Evolutionary conservation across 2,888 invertebrate species (phyloP).

Genomic region (Hirudinaria manillensis): DNA sequence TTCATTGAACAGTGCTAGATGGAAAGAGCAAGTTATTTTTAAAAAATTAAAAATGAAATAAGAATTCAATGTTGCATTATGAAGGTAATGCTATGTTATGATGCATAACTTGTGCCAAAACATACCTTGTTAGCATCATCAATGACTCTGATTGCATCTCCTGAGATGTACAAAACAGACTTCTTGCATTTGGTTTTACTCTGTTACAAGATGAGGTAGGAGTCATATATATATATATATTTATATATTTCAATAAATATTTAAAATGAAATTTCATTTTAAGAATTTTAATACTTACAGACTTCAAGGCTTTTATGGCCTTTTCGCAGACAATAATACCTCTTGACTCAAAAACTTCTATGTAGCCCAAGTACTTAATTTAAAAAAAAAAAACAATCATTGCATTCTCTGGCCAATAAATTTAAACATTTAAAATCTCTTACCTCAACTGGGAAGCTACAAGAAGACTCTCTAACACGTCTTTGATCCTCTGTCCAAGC

Average conservation of each 20-base stretch:
- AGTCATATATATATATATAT: background rate
- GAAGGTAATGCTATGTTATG: too few relatives aligned
- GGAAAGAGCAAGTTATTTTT: too few relatives aligned
- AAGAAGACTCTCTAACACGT: slow-evolving; percentile 17
- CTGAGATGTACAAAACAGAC: slow-evolving; percentile 58
- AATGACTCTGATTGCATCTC: slow-evolving; percentile 89
- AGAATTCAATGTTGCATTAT: too few relatives aligned
- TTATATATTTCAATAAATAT: background rate
- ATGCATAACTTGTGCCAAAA: background rate
- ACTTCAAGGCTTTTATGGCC: slow-evolving; percentile 81
- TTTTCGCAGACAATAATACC: slow-evolving; percentile 99
- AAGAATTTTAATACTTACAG: slow-evolving; percentile 61
- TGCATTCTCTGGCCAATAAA: background rate
- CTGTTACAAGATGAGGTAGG: slow-evolving; percentile 41
- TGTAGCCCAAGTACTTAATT: slow-evolving; percentile 83
- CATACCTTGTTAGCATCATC: slow-evolving; percentile 88
- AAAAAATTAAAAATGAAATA: too few relatives aligned
- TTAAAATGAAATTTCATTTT: background rate
- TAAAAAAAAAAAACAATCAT: slow-evolving; percentile 14
- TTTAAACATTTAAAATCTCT: background rate
- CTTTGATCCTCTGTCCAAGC: slow-evolving; percentile 22
- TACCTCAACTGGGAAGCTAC: slow-evolving; percentile 26
- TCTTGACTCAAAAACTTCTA: slow-evolving; percentile 96
- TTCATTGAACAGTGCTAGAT: too few relatives aligned
- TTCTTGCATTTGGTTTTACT: slow-evolving; percentile 53